Evolutionary conservation across 2,888 invertebrate species (phyloP).

Genomic region (Pandemis cinnamomeana): DNA sequence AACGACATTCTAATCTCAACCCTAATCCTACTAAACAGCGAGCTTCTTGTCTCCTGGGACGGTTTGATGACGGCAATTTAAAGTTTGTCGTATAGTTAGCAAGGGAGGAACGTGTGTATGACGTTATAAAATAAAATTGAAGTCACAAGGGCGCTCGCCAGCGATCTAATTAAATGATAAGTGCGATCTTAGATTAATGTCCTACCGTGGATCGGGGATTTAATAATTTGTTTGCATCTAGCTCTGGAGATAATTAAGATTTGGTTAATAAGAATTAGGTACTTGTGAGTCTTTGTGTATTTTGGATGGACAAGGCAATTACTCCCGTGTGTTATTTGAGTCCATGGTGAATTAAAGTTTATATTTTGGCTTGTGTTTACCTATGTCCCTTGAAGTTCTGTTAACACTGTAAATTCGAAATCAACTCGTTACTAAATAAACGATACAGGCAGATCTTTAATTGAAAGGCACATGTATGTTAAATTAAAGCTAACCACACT

Average conservation of each 20-base stretch:
- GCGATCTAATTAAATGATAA: conserved; percentile 85
- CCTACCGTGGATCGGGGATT: conserved; percentile 67
- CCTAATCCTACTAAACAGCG: conserved; percentile 48
- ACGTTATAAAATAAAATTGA: conserved; percentile 84
- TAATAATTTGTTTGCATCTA: conserved; percentile 58
- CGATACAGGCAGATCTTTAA: neutral
- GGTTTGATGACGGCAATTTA: conserved; percentile 44
- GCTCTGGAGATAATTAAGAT: conserved; percentile 48
- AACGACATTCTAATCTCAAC: conserved; percentile 50
- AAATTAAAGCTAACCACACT: no score
- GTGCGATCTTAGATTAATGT: conserved; percentile 81
- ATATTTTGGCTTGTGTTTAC: neutral
- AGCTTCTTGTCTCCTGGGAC: conserved; percentile 28
- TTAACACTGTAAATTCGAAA: no score
- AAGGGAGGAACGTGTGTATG: conserved; percentile 81
- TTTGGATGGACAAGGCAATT: conserved; percentile 19
- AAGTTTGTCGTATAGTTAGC: conserved; percentile 60
- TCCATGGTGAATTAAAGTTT: no score
- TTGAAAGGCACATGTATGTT: neutral
- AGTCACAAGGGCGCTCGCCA: conserved; percentile 76
- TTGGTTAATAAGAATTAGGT: conserved; percentile 40
- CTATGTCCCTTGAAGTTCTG: neutral
- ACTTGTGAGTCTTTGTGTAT: conserved; percentile 31
- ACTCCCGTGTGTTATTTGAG: conserved; percentile 17
- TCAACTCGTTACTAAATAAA: no score